Conservation (phyloP, 2,888 invertebrate genomes). For the Penaeus monodon region DNA sequence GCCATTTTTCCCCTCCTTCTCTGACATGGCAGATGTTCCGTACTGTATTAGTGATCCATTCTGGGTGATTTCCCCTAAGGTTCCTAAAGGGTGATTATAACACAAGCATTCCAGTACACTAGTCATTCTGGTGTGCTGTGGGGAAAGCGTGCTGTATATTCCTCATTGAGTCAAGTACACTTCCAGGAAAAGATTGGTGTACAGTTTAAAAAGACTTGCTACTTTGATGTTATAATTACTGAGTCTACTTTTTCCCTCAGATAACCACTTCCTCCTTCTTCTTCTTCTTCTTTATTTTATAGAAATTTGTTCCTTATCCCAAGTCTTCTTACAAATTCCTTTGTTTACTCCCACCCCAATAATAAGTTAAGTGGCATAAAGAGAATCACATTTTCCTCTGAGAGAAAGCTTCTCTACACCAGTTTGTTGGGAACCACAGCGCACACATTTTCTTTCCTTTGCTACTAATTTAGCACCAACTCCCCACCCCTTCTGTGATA, state of each 20-base stretch:
- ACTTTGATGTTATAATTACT: background rate
- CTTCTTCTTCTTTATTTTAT: background rate
- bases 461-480: slow-evolving; percentile 1
- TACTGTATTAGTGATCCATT: background rate
- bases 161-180: background rate
- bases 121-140: slow-evolving; percentile 23
- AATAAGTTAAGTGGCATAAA: slow-evolving; percentile 30
- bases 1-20: too few relatives aligned
- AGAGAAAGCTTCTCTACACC: slow-evolving; percentile 2
- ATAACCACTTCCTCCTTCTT: background rate
- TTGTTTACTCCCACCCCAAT: slow-evolving; percentile 2
- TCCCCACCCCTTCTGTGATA: slow-evolving; percentile 55
- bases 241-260: background rate
- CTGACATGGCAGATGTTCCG: background rate
- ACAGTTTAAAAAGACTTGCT: background rate
- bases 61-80: slow-evolving; percentile 15
- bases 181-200: slow-evolving; percentile 15
- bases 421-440: background rate
- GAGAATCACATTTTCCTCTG: slow-evolving; percentile 43
- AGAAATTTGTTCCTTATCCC: background rate
- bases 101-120: slow-evolving; percentile 38
- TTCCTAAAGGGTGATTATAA: slow-evolving; percentile 22
- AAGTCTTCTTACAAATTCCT: background rate
- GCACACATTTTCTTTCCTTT: slow-evolving; percentile 10
- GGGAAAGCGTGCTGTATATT: slow-evolving; percentile 7